These are phyloP conservation scores for Mimachlamys varia DNA, from an alignment of 2,888 invertebrate species.

Conservation along the genomic window DNA sequence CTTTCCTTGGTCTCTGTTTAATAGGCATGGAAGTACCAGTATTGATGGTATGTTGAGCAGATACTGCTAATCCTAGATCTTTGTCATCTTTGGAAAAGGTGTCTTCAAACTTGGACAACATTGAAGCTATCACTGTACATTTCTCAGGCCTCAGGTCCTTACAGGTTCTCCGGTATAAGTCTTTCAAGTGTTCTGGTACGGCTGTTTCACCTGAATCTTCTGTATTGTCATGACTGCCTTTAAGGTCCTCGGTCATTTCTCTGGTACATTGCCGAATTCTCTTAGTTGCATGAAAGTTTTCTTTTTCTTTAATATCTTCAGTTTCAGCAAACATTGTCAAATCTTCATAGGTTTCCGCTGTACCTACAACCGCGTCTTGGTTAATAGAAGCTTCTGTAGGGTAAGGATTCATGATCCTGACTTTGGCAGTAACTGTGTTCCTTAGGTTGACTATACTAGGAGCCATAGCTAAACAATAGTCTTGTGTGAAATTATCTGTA, in stretches of 20 bases:
- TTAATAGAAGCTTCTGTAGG: background rate
- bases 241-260: no score
- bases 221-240: background rate
- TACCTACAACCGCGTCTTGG: constrained; percentile 22
- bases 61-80: constrained; percentile 51
- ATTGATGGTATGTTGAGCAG: constrained; percentile 51
- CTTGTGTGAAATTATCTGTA: constrained; percentile 23
- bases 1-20: constrained; percentile 48
- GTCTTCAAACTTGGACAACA: constrained; percentile 42
- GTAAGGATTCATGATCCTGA: constrained; percentile 44
- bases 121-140: no score
- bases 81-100: constrained; percentile 53
- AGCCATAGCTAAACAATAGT: constrained; percentile 39
- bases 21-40: constrained; percentile 53
- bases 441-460: constrained; percentile 38
- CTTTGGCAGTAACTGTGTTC: background rate
- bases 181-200: constrained; percentile 39
- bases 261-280: no score
- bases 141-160: no score
- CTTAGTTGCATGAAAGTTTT: constrained; percentile 14
- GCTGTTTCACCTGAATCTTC: background rate
- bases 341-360: constrained; percentile 17
- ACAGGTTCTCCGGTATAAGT: background rate
- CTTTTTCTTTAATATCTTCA: constrained; percentile 32
- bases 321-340: background rate